phyloP scores from a whole-genome alignment of 1,140 invertebrate genomes.

The Sipha flava region DNA sequence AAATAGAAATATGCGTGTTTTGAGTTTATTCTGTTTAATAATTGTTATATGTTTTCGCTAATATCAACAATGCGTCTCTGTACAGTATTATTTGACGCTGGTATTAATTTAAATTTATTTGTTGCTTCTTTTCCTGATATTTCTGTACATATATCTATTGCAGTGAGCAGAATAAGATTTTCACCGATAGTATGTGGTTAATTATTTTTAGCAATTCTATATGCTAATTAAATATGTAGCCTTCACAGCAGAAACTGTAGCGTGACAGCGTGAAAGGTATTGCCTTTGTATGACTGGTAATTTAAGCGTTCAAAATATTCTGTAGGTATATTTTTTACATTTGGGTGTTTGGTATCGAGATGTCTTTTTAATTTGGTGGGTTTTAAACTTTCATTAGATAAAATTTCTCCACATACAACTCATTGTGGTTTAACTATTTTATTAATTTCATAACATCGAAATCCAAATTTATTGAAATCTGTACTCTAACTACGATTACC shows the following conservation, averaged over 20 bases:
- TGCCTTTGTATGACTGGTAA: not conserved
- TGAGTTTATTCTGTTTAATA: not conserved
- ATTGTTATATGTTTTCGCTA: not conserved
- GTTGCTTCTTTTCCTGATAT: not conserved
- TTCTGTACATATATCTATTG: not conserved
- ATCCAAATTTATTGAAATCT: not conserved
- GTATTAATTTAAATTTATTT: not conserved
- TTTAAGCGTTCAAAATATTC: not conserved
- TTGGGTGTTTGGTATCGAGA: not conserved
- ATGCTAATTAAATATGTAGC: not conserved
- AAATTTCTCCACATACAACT: not conserved
- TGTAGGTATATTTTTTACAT: not conserved
- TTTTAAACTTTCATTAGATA: not conserved
- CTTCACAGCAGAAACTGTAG: not conserved
- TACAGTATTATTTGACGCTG: not conserved
- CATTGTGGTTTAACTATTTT: not conserved
- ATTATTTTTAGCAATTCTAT: not conserved
- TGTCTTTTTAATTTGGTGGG: not conserved
- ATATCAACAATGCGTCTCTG: not conserved
- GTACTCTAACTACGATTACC: not conserved
- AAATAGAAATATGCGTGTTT: not conserved
- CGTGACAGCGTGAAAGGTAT: not conserved
- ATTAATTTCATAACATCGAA: not conserved
- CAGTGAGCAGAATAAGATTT: not conserved
- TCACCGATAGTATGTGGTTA: not conserved